Percentiles rank a stretch among this genome's conserved stretches.
Evolutionary conservation across 2,797 vertebrate species (phyloP).

Genomic region (Lagorchestes hirsutus): DNA sequence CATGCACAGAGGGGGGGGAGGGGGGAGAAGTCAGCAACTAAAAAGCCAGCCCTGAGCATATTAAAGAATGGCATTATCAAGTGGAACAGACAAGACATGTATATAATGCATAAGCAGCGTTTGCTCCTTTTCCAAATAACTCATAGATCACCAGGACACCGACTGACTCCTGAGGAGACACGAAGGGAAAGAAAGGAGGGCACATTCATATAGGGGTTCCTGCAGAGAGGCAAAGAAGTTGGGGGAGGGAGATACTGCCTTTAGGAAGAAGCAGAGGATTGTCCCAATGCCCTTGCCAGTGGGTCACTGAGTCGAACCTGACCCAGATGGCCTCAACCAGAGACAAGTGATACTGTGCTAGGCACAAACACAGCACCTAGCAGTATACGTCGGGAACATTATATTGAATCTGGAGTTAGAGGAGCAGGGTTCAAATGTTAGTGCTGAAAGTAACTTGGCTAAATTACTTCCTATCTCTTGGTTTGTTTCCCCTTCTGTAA

Average conservation of each 20-base stretch:
- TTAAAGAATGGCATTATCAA: constrained; percentile 84
- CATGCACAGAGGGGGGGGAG: constrained; percentile 52
- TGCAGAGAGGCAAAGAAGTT: background rate
- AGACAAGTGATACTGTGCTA: background rate
- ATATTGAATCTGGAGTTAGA: background rate
- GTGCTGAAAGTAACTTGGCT: background rate
- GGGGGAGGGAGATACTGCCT: background rate
- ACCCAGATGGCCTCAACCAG: background rate
- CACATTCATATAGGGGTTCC: background rate
- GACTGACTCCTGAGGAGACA: constrained; percentile 64
- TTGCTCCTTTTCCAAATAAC: constrained; percentile 80
- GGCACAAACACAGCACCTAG: background rate
- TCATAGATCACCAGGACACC: constrained; percentile 54
- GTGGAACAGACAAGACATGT: constrained; percentile 77
- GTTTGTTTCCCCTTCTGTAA: background rate
- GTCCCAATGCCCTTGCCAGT: background rate
- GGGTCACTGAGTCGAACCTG: background rate
- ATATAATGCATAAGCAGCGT: constrained; percentile 71
- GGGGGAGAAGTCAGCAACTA: constrained; percentile 59
- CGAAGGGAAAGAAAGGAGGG: constrained; percentile 39
- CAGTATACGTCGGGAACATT: background rate
- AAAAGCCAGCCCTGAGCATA: constrained; percentile 81
- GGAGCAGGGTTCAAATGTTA: background rate
- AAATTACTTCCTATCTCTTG: background rate
- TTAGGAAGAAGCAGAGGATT: background rate